These are phyloP conservation scores for Cyphomyrus discorhynchus DNA, from an alignment of 2,113 vertebrate species.

Conservation along the genomic window DNA sequence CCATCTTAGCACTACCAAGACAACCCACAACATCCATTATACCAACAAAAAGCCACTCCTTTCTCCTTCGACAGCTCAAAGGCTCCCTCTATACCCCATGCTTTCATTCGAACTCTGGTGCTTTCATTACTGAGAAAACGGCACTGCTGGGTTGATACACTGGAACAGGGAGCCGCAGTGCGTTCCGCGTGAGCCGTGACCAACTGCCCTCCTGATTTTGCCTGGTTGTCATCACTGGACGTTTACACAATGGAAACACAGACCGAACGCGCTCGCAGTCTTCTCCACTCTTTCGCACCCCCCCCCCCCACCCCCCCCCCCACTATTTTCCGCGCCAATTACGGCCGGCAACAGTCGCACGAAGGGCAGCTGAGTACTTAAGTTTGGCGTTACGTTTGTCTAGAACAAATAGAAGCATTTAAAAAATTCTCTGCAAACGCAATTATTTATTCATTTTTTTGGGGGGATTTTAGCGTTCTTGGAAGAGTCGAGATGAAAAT, in stretches of 20 bases:
- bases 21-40: background rate
- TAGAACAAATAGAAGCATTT: background rate
- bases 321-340: background rate
- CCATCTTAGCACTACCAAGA: background rate
- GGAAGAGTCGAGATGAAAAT: background rate
- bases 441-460: background rate
- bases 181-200: background rate
- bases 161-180: background rate
- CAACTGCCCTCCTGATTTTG: background rate
- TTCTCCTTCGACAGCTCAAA: background rate
- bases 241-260: background rate
- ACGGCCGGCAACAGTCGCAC: background rate
- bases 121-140: background rate
- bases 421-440: background rate
- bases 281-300: background rate
- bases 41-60: background rate
- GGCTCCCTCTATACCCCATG: background rate
- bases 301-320: background rate
- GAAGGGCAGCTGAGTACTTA: background rate
- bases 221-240: background rate
- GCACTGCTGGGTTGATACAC: background rate
- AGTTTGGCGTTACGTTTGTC: background rate
- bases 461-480: background rate
- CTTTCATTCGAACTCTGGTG: background rate
- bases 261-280: background rate